Evolutionary conservation across 2,113 vertebrate genomes (phyloP).

Genomic region (Gila orcuttii): DNA sequence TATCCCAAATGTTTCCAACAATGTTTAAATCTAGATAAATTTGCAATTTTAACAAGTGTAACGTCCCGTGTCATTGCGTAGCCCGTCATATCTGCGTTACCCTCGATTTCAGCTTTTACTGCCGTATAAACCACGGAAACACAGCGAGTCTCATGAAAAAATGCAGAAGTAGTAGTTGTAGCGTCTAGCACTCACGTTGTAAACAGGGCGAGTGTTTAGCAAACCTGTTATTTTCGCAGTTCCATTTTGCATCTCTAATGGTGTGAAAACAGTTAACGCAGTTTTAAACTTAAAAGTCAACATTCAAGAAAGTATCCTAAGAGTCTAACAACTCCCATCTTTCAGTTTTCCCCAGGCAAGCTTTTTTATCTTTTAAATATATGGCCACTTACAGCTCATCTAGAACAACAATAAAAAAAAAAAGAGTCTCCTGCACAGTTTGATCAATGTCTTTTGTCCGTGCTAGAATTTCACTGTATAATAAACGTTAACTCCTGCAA

Average conservation of each 20-base stretch:
- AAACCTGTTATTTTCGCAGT: not conserved
- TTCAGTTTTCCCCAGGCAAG: not conserved
- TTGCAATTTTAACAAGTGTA: no score
- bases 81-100: no score
- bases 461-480: constrained; percentile 11
- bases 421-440: not conserved
- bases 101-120: no score
- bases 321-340: not conserved
- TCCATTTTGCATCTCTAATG: not conserved
- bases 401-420: not conserved
- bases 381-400: constrained; percentile 9
- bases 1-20: no score
- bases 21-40: no score
- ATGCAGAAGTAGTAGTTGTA: no score
- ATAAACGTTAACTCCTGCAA: constrained; percentile 49
- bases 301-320: not conserved
- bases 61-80: no score
- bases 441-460: constrained; percentile 24
- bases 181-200: no score
- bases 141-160: no score
- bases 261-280: not conserved
- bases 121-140: no score
- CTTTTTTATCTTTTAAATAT: constrained; percentile 7
- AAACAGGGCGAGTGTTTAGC: no score
- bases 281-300: not conserved